phyloP scores from a whole-genome alignment of 2,888 invertebrate species.

The Marronus borbonicus region DNA sequence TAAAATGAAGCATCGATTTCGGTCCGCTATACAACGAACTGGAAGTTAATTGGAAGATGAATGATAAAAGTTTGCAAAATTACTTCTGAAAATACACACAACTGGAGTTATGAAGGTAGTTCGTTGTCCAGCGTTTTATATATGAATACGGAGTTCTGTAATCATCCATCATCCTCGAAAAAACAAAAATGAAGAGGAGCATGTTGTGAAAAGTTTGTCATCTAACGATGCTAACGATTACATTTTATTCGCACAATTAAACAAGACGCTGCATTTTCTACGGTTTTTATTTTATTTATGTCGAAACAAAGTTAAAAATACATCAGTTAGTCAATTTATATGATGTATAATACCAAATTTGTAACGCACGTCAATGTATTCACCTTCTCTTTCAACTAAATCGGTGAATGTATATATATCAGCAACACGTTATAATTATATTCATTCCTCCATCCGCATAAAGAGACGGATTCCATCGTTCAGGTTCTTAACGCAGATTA shows the following conservation, averaged over 20 bases:
- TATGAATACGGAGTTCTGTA: neutral
- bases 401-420: too few species aligned
- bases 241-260: too few species aligned
- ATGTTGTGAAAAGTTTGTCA: conserved; percentile 6
- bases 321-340: too few species aligned
- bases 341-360: too few species aligned
- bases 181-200: neutral
- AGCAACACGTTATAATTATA: too few species aligned
- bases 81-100: neutral
- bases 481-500: neutral
- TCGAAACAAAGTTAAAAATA: too few species aligned
- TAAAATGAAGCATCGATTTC: neutral
- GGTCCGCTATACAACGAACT: neutral
- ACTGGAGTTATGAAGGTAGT: neutral
- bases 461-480: too few species aligned
- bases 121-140: neutral
- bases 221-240: neutral
- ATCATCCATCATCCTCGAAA: conserved; percentile 15
- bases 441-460: too few species aligned
- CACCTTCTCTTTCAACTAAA: too few species aligned
- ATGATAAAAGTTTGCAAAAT: conserved; percentile 27
- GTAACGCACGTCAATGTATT: too few species aligned
- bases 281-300: too few species aligned
- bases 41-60: conserved; percentile 27
- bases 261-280: too few species aligned